Conservation (phyloP, 1,140 invertebrate genomes). For the Aphaenogaster ashmeadi region DNA sequence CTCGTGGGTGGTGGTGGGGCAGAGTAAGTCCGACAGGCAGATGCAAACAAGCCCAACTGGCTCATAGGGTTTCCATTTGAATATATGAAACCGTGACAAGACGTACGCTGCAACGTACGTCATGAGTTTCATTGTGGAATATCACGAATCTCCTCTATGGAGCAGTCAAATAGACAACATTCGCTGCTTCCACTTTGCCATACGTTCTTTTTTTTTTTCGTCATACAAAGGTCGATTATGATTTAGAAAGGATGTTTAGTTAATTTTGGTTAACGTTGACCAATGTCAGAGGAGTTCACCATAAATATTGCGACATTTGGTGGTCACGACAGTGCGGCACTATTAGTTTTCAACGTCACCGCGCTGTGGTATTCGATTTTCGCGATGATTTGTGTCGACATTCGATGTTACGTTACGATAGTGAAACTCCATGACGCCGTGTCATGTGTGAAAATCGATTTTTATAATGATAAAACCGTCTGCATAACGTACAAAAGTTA, state of each 20-base stretch:
- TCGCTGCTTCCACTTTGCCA: not conserved
- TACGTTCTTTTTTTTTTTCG: constrained; percentile 6
- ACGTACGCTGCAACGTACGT: constrained; percentile 25
- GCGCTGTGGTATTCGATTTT: constrained; percentile 62
- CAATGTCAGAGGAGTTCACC: not conserved
- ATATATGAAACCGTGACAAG: constrained; percentile 49
- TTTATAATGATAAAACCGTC: constrained; percentile 27
- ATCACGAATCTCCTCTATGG: constrained; percentile 17
- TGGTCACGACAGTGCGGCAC: constrained; percentile 41
- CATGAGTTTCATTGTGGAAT: constrained; percentile 56
- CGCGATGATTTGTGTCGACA: constrained; percentile 58
- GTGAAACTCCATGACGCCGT: constrained; percentile 11
- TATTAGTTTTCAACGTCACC: constrained; percentile 64
- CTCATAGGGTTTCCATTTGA: constrained; percentile 44
- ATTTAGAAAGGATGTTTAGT: constrained; percentile 5
- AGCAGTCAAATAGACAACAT: constrained; percentile 14
- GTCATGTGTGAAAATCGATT: constrained; percentile 45
- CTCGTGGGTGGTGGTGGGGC: not conserved
- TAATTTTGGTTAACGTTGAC: constrained; percentile 34
- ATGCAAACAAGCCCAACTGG: constrained; percentile 29
- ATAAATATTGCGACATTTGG: constrained; percentile 55
- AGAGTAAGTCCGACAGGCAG: constrained; percentile 26
- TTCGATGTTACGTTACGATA: constrained; percentile 59
- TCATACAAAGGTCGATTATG: not conserved
- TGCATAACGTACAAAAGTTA: not conserved